These are phyloP conservation scores for Antitype chi DNA, from an alignment of 2,888 invertebrate species.

Conservation along the genomic window DNA sequence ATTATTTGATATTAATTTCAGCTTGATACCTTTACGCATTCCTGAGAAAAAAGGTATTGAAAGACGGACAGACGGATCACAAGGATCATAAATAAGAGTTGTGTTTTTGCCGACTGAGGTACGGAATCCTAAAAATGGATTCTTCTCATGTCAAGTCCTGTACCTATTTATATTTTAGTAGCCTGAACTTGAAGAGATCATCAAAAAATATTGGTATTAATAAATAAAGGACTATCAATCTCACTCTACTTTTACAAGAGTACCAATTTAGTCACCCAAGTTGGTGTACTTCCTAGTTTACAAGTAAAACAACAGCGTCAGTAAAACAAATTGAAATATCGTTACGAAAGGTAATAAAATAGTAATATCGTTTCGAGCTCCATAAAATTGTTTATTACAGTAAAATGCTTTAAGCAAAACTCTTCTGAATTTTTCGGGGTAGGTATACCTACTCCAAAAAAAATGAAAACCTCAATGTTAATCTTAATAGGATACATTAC, in stretches of 20 bases:
- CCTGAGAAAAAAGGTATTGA: too few relatives aligned
- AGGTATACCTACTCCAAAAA: neutral
- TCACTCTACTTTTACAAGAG: neutral
- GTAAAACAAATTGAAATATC: slow-evolving; percentile 38
- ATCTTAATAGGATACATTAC: slow-evolving; percentile 25
- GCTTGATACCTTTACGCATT: too few relatives aligned
- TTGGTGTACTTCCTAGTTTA: neutral
- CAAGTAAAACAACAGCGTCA: slow-evolving; percentile 6
- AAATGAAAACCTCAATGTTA: slow-evolving; percentile 29
- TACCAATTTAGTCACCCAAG: neutral
- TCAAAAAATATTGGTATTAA: neutral
- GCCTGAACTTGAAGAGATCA: neutral
- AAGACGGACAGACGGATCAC: too few relatives aligned
- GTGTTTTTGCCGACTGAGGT: too few relatives aligned
- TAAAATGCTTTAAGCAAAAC: neutral
- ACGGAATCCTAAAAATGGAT: too few relatives aligned
- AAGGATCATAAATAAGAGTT: too few relatives aligned
- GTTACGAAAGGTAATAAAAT: slow-evolving; percentile 6
- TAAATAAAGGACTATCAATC: neutral
- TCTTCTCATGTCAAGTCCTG: neutral
- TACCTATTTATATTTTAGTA: neutral
- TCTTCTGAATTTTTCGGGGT: neutral
- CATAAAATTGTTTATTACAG: slow-evolving; percentile 17
- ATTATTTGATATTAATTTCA: too few relatives aligned
- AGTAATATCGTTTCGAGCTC: neutral